A percentile compares a stretch with the other conserved stretches of the same genome.
These are phyloP conservation scores for Drepanosiphum platanoidis DNA, from an alignment of 2,888 invertebrate species.

Conservation along the genomic window DNA sequence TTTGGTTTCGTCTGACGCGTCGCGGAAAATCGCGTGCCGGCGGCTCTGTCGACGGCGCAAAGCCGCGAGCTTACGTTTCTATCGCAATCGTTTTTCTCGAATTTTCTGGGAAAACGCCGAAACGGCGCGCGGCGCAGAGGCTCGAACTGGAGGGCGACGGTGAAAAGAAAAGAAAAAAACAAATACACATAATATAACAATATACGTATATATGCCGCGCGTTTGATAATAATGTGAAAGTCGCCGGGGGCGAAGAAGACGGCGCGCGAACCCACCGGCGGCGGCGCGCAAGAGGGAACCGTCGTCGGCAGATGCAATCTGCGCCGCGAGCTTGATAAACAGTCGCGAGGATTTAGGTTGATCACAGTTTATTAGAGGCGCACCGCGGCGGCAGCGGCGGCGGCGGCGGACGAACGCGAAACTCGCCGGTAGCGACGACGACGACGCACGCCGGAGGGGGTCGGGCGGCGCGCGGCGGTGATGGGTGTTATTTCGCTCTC, in stretches of 20 bases:
- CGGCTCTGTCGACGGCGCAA: conserved; percentile 6
- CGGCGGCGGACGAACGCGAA: neutral
- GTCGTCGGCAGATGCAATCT: conserved; percentile 34
- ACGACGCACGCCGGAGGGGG: neutral
- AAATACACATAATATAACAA: neutral
- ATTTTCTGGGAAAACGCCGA: conserved; percentile 31
- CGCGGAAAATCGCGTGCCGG: neutral
- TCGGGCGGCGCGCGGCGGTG: no score
- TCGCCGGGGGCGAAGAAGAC: neutral
- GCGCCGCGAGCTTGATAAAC: conserved; percentile 57
- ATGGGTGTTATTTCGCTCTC: conserved; percentile 23
- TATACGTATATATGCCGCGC: neutral
- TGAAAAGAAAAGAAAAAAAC: neutral
- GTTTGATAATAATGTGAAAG: no score
- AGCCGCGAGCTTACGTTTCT: conserved; percentile 27
- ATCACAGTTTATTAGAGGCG: conserved; percentile 55
- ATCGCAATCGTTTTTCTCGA: conserved; percentile 43
- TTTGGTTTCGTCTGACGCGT: neutral
- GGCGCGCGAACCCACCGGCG: neutral
- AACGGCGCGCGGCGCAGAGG: neutral
- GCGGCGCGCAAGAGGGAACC: neutral
- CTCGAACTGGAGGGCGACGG: neutral
- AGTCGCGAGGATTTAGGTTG: conserved; percentile 55
- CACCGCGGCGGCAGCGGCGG: neutral
- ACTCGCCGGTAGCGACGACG: neutral